Evolutionary conservation across 1,140 invertebrate species (phyloP).

Genomic region (Epicauta chinensis): DNA sequence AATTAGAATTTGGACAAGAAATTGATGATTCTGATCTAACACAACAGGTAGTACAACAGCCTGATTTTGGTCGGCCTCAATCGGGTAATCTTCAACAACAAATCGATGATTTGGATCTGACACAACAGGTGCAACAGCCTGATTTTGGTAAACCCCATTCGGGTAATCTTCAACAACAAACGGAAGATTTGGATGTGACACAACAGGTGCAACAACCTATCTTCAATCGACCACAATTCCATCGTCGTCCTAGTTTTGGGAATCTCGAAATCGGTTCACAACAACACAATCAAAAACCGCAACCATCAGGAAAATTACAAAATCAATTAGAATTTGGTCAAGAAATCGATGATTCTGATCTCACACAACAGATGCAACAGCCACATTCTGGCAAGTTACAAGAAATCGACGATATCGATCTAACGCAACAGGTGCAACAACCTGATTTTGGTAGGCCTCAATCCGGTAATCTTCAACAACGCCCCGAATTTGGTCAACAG

Average conservation of each 20-base stretch:
- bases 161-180: background rate
- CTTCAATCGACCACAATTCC: background rate
- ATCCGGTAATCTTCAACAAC: background rate
- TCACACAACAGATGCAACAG: background rate
- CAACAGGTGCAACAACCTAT: background rate
- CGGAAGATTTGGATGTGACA: background rate
- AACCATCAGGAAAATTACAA: background rate
- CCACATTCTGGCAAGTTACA: background rate
- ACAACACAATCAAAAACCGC: background rate
- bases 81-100: background rate
- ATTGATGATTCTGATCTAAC: conserved; percentile 7
- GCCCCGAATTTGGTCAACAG: background rate
- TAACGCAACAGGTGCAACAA: conserved; percentile 4
- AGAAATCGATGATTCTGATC: conserved; percentile 1
- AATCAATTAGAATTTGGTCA: background rate
- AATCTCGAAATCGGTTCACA: too few species aligned
- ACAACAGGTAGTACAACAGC: conserved; percentile 1
- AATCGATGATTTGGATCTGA: conserved; percentile 5
- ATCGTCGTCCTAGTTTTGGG: background rate
- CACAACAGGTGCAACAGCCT: conserved; percentile 1
- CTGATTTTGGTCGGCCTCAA: background rate
- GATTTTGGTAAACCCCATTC: background rate
- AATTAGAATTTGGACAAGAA: background rate
- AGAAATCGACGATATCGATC: conserved; percentile 8
- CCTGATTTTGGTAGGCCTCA: background rate